A percentile compares a stretch with the other conserved stretches of the same genome.
Evolutionary conservation across 2,888 invertebrate genomes (phyloP).

Genomic region (Empis stercorea): DNA sequence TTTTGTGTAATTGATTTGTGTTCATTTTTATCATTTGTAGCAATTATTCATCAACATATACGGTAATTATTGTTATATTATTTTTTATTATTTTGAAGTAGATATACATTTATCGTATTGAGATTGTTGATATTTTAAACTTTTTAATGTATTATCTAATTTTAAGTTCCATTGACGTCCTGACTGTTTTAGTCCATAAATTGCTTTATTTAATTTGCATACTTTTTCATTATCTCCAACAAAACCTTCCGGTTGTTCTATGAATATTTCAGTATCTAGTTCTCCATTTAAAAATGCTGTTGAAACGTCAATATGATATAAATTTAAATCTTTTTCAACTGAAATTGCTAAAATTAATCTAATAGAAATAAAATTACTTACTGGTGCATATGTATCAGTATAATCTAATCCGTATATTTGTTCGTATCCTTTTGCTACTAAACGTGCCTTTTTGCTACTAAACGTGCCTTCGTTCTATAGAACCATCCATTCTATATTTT

Average conservation of each 20-base stretch:
- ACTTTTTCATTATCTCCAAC: slow-evolving; percentile 2
- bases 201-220: slow-evolving; percentile 6
- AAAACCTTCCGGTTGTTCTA: slow-evolving; percentile 8
- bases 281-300: slow-evolving; percentile 6
- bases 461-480: slow-evolving; percentile 1
- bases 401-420: slow-evolving; percentile 5
- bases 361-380: too few relatives aligned
- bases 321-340: background rate
- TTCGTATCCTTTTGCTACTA: slow-evolving; percentile 3
- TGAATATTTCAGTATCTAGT: slow-evolving; percentile 3
- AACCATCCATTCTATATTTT: slow-evolving; percentile 4
- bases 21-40: slow-evolving; percentile 2
- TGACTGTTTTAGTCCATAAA: slow-evolving; percentile 5
- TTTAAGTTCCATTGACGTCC: slow-evolving; percentile 4
- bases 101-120: slow-evolving; percentile 6
- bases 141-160: slow-evolving; percentile 4
- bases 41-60: slow-evolving; percentile 5
- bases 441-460: slow-evolving; percentile 4
- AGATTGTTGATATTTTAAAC: background rate
- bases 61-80: slow-evolving; percentile 2
- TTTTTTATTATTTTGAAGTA: slow-evolving; percentile 1
- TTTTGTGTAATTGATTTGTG: too few relatives aligned
- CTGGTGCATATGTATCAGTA: slow-evolving; percentile 4
- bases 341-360: slow-evolving; percentile 7
- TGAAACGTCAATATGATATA: slow-evolving; percentile 2